These are phyloP conservation scores for Periphyllus acericola DNA, from an alignment of 2,888 invertebrate genomes.

Conservation along the genomic window DNA sequence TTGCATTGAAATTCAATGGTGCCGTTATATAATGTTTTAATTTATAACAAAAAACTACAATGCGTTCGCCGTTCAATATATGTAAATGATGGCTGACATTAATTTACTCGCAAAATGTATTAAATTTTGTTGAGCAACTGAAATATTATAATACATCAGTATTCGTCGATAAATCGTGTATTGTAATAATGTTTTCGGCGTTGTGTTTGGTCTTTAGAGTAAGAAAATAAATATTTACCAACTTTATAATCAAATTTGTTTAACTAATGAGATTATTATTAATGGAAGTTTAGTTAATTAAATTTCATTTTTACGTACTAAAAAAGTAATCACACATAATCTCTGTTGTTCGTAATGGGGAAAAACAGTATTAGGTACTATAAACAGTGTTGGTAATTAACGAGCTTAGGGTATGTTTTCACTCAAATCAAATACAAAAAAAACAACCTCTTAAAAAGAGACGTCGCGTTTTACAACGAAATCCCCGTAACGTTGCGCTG, in stretches of 20 bases:
- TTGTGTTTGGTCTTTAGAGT: background rate
- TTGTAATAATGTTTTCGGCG: background rate
- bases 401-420: background rate
- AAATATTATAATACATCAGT: background rate
- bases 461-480: background rate
- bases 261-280: constrained; percentile 4
- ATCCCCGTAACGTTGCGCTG: background rate
- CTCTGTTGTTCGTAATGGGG: background rate
- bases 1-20: background rate
- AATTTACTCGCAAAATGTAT: background rate
- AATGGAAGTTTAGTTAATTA: background rate
- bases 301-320: background rate
- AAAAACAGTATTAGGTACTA: background rate
- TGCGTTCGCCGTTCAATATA: background rate
- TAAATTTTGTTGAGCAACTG: background rate
- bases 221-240: constrained; percentile 17
- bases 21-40: background rate
- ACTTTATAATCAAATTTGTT: constrained; percentile 18
- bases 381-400: background rate
- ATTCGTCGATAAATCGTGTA: background rate
- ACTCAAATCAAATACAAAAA: background rate
- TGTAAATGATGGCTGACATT: background rate
- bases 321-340: background rate
- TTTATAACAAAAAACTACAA: constrained; percentile 8
- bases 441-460: background rate